These are phyloP conservation scores for Steromphala cineraria DNA, from an alignment of 2,888 invertebrate species.

Conservation along the genomic window DNA sequence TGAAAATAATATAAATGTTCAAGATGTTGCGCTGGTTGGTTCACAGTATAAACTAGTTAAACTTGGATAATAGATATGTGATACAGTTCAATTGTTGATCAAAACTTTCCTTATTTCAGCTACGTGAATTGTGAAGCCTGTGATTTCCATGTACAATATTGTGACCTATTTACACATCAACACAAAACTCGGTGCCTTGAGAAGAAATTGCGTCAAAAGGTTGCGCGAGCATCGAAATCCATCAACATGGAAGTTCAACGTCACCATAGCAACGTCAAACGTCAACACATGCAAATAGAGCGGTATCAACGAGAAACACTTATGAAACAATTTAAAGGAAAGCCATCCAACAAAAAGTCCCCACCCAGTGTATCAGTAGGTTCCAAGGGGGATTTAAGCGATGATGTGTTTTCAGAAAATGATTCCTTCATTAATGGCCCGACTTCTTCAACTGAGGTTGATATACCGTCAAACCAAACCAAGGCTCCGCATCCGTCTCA, in stretches of 20 bases:
- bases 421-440: too few relatives aligned
- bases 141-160: slow-evolving; percentile 49
- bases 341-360: background rate
- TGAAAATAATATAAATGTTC: too few relatives aligned
- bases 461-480: slow-evolving; percentile 8
- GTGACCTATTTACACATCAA: slow-evolving; percentile 60
- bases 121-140: slow-evolving; percentile 61
- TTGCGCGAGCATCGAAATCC: slow-evolving; percentile 49
- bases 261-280: slow-evolving; percentile 46
- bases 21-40: too few relatives aligned
- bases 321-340: slow-evolving; percentile 35
- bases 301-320: slow-evolving; percentile 34
- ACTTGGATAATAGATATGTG: too few relatives aligned
- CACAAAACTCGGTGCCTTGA: slow-evolving; percentile 56
- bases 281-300: slow-evolving; percentile 32
- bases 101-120: background rate
- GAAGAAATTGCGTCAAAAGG: slow-evolving; percentile 58
- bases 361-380: background rate
- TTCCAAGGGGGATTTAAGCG: background rate
- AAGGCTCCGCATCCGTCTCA: slow-evolving; percentile 47
- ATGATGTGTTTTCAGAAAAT: slow-evolving; percentile 19
- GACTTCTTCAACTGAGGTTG: background rate
- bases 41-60: too few relatives aligned
- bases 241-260: slow-evolving; percentile 44
- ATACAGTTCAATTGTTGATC: background rate